Base-by-base conservation (phyloP, 2,888 invertebrate species). In the Ennomos erosarius region DNA sequence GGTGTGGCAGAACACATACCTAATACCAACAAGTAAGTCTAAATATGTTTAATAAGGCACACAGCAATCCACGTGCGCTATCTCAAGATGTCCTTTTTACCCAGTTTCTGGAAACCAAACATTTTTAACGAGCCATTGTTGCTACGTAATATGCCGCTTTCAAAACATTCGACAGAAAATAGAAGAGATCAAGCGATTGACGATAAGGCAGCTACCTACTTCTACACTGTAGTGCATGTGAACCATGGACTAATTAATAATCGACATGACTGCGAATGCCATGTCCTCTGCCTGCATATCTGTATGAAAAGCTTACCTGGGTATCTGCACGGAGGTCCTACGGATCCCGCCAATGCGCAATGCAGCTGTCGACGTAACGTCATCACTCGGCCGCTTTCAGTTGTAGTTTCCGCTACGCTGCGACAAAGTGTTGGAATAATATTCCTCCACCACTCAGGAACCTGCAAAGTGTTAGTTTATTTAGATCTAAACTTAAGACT, bases 121-220 rank as follows among this genome's bases (percentile, higher is more conserved):
- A 89, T 58, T 45, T 45, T 82, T 88, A 85, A 89, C 80, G 81
- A 79, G 64, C 89, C 76, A 88, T 90, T 90, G 90, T 90, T 58
- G 57, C 48, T 48, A 65, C 72, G 78, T 78, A 78, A 82, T 73
- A 72, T 66, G 47, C 37, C 70, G 78, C 79, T 61, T 76, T 79
- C 65, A 63, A 78, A 79, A 79, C 78, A 69, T 43, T n/a, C 33
- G 8, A 26, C 16, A 56, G 65, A 77, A 75, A 72, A 77, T 64
- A 79, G 72, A 77, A 73, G 68, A 75, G 69, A 78, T 72, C 52
- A 12, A 6, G 60, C 79, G 80, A 79, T 75, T 69, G 39, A 33
- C 74, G 81, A 81, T 81, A 79, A 47, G 40, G 10, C 10, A 13
- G 38, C 26, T 26, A 37, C 36, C 33, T 39, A 43, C 43, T 26